These are phyloP conservation scores for Sebastes minor DNA, from an alignment of 2,797 vertebrate genomes.

Conservation along the genomic window DNA sequence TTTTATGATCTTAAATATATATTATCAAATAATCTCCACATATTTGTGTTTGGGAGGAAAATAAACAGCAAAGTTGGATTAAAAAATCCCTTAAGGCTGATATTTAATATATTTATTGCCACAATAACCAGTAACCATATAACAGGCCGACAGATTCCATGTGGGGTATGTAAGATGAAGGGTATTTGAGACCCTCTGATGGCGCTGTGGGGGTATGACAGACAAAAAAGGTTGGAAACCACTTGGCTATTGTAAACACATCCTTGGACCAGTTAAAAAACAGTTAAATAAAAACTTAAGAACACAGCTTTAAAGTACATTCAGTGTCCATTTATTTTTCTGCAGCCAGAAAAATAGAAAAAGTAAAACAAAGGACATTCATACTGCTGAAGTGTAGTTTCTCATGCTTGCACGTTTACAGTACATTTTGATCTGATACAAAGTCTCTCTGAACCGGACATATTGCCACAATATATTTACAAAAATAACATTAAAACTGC, in stretches of 20 bases:
- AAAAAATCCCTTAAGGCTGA: neutral
- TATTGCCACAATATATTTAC: constrained; percentile 77
- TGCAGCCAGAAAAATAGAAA: constrained; percentile 78
- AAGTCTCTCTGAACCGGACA: constrained; percentile 63
- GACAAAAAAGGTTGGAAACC: neutral
- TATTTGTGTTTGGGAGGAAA: neutral
- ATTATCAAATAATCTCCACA: neutral
- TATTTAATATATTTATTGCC: neutral
- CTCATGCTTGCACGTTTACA: constrained; percentile 80
- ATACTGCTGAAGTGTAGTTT: constrained; percentile 80
- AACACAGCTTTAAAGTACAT: constrained; percentile 61
- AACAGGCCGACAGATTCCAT: too few relatives aligned
- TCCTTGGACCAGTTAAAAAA: neutral
- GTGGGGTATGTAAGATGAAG: too few relatives aligned
- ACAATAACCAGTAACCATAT: neutral
- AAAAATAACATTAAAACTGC: constrained; percentile 78
- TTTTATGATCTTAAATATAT: neutral
- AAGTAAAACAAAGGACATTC: constrained; percentile 77
- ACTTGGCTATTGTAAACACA: neutral
- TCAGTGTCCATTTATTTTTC: constrained; percentile 83
- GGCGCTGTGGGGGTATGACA: neutral
- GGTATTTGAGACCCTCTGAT: too few relatives aligned
- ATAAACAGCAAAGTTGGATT: neutral
- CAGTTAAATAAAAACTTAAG: neutral
- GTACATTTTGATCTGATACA: constrained; percentile 75